Conservation (phyloP, 2,888 invertebrate genomes). For the Folsomia candida region DNA sequence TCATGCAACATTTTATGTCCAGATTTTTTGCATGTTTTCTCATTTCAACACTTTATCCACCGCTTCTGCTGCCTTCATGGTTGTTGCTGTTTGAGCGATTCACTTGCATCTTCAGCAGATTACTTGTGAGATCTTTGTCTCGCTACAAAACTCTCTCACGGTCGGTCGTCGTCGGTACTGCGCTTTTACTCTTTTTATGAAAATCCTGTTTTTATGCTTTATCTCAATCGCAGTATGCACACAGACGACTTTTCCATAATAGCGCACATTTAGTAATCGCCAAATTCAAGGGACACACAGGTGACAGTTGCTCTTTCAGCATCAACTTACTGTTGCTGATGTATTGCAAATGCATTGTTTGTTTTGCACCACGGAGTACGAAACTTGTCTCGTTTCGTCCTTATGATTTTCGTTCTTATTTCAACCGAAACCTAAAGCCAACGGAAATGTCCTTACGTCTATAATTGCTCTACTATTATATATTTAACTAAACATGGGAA, state of each 20-base stretch:
- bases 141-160: constrained; percentile 11
- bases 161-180: constrained; percentile 3
- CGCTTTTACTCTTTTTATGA: constrained; percentile 3
- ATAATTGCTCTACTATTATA: too few relatives aligned
- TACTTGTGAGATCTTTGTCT: background rate
- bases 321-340: too few relatives aligned
- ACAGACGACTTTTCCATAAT: too few relatives aligned
- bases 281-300: constrained; percentile 8
- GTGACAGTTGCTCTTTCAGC: too few relatives aligned
- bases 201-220: background rate
- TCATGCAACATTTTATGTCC: background rate
- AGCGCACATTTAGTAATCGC: too few relatives aligned
- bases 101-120: background rate
- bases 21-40: constrained; percentile 16
- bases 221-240: too few relatives aligned
- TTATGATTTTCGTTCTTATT: background rate
- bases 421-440: too few relatives aligned
- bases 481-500: too few relatives aligned
- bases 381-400: background rate
- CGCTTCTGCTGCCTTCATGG: background rate
- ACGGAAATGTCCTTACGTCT: too few relatives aligned
- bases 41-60: background rate
- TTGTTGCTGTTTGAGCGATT: background rate
- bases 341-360: background rate
- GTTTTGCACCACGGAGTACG: background rate